Evolutionary conservation across 2,888 invertebrate species (phyloP).

Genomic region (Halictus quadricinctus): DNA sequence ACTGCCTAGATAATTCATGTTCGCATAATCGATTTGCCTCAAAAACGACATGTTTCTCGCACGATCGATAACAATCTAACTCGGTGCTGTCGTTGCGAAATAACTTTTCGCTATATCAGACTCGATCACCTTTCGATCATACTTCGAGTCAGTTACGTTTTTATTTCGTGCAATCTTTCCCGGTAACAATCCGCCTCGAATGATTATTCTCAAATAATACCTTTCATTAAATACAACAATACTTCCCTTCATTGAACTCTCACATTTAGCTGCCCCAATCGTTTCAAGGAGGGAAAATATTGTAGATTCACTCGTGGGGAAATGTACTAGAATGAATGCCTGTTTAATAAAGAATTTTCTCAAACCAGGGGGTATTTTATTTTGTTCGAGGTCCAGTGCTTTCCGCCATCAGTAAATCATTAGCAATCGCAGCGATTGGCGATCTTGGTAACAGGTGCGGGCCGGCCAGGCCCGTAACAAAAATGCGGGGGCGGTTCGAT

Average conservation of each 20-base stretch:
- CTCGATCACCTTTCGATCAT: background rate
- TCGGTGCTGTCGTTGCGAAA: background rate
- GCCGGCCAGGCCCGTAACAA: constrained; percentile 41
- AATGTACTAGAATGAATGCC: background rate
- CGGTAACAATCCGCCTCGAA: background rate
- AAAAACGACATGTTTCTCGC: background rate
- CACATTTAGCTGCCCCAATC: background rate
- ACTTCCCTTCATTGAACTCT: background rate
- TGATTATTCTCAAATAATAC: background rate
- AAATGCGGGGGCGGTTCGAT: constrained; percentile 55
- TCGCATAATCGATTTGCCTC: background rate
- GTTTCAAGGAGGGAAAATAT: background rate
- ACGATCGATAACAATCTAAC: background rate
- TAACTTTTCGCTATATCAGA: background rate
- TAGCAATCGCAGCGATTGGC: constrained; percentile 17
- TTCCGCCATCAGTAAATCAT: background rate
- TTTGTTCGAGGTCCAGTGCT: background rate
- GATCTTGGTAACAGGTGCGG: constrained; percentile 33
- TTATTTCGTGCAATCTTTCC: background rate
- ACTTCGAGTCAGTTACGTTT: background rate
- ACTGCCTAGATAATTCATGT: background rate
- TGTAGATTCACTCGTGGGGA: background rate
- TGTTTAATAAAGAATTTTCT: background rate
- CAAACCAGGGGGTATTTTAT: background rate
- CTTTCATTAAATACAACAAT: background rate